phyloP scores from a whole-genome alignment of 2,888 invertebrate species.

The Leptarthrus brevirostris region DNA sequence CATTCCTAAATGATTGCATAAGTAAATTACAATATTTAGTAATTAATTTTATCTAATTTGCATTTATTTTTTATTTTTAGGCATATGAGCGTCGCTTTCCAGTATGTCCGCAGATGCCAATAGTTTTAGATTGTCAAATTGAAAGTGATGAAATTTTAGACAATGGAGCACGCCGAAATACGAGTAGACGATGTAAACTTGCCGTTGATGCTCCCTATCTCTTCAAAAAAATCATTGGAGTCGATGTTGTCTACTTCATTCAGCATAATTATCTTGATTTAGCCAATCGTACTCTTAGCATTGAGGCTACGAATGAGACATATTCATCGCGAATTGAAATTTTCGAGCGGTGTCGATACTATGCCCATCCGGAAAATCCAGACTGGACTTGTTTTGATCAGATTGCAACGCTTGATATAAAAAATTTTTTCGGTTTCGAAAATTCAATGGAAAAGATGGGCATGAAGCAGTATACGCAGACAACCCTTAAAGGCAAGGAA shows the following conservation, averaged over 20 bases:
- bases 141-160: constrained; percentile 80
- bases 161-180: constrained; percentile 81
- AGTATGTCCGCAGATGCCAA: constrained; percentile 92
- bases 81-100: constrained; percentile 96
- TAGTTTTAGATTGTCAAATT: constrained; percentile 89
- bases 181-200: constrained; percentile 87
- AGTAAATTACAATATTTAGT: too few species aligned
- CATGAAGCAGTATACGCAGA: constrained; percentile 90
- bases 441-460: constrained; percentile 94
- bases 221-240: constrained; percentile 93
- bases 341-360: constrained; percentile 80
- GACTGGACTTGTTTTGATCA: constrained; percentile 98
- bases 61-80: constrained; percentile 68
- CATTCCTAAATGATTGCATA: too few species aligned
- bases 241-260: constrained; percentile 89
- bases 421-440: constrained; percentile 95
- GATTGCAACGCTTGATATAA: constrained; percentile 88
- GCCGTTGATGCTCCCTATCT: constrained; percentile 95
- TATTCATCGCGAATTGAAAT: constrained; percentile 86
- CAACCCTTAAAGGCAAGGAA: constrained; percentile 79
- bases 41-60: too few species aligned
- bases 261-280: constrained; percentile 90
- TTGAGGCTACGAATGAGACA: constrained; percentile 93
- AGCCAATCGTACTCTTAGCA: constrained; percentile 80
- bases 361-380: constrained; percentile 88